Evolutionary conservation across 2,888 invertebrate species (phyloP).

Genomic region (Strigamia transsilvanica): DNA sequence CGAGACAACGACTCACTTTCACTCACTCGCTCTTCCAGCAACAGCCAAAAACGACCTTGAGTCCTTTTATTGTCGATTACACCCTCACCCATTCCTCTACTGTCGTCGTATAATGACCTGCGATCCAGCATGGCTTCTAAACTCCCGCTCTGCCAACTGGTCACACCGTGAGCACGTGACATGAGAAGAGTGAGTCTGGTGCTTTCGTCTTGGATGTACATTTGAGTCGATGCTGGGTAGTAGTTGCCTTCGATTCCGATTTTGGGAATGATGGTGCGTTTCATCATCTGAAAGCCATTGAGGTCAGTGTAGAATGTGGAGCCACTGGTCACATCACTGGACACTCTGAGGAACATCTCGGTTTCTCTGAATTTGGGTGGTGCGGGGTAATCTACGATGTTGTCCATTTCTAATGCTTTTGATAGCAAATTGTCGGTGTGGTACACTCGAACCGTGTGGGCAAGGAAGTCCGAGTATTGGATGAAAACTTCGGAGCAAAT

Average conservation of each 20-base stretch:
- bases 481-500: conserved; percentile 85
- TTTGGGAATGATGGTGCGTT: conserved; percentile 74
- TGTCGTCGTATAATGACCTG: conserved; percentile 91
- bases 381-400: conserved; percentile 81
- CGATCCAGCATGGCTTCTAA: conserved; percentile 93
- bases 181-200: conserved; percentile 78
- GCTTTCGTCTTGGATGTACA: conserved; percentile 79
- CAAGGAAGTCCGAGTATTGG: conserved; percentile 75
- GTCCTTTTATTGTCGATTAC: conserved; percentile 84
- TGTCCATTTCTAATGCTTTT: conserved; percentile 81
- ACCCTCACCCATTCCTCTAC: conserved; percentile 94
- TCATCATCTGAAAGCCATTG: conserved; percentile 92
- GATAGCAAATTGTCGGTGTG: conserved; percentile 76
- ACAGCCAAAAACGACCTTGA: conserved; percentile 76
- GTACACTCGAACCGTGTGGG: conserved; percentile 81
- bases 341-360: conserved; percentile 89
- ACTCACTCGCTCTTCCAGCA: conserved; percentile 74
- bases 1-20: conserved; percentile 66
- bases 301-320: conserved; percentile 87
- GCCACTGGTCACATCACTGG: conserved; percentile 84
- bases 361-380: conserved; percentile 89
- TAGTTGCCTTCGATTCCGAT: conserved; percentile 94
- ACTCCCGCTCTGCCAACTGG: conserved; percentile 86
- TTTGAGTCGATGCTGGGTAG: conserved; percentile 92
- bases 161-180: conserved; percentile 87